Conservation (phyloP, 2,113 vertebrate species). For the Leuciscus idus region DNA sequence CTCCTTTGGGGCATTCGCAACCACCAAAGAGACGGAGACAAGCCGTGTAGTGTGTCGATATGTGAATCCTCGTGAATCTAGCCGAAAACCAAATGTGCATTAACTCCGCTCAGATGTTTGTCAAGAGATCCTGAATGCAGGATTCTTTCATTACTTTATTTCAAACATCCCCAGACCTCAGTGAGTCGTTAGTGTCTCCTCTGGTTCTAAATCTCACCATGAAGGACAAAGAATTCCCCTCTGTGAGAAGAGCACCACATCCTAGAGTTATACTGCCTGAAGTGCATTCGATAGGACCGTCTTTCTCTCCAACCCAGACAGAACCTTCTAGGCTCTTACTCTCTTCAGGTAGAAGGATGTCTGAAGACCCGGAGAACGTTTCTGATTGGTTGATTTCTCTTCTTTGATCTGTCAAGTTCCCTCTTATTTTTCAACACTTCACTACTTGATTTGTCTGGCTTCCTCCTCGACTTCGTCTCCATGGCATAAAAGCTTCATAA, state of each 20-base stretch:
- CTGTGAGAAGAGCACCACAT: not conserved
- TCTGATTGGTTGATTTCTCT: slow-evolving; percentile 12
- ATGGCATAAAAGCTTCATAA: not conserved
- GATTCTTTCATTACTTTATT: not conserved
- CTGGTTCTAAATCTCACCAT: not conserved
- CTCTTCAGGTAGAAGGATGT: slow-evolving; percentile 7
- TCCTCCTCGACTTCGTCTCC: not conserved
- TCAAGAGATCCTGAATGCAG: not conserved
- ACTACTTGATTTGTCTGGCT: slow-evolving; percentile 5
- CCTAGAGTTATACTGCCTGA: not conserved
- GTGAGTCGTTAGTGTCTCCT: not conserved
- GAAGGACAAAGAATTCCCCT: not conserved
- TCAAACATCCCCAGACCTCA: not conserved
- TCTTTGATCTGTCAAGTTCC: slow-evolving; percentile 25
- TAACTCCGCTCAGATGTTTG: slow-evolving; percentile 3
- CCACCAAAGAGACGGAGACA: not conserved
- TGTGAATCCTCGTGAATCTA: not conserved
- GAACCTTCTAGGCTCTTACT: not conserved
- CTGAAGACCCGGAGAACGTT: not conserved
- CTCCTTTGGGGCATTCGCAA: slow-evolving; percentile 50
- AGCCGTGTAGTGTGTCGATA: not conserved
- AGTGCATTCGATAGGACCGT: not conserved
- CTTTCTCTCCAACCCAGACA: not conserved
- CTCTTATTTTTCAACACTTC: slow-evolving; percentile 2
- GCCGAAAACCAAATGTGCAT: not conserved